Base-by-base conservation (phyloP, 2,797 vertebrate species). In the Serranus cabrilla region DNA sequence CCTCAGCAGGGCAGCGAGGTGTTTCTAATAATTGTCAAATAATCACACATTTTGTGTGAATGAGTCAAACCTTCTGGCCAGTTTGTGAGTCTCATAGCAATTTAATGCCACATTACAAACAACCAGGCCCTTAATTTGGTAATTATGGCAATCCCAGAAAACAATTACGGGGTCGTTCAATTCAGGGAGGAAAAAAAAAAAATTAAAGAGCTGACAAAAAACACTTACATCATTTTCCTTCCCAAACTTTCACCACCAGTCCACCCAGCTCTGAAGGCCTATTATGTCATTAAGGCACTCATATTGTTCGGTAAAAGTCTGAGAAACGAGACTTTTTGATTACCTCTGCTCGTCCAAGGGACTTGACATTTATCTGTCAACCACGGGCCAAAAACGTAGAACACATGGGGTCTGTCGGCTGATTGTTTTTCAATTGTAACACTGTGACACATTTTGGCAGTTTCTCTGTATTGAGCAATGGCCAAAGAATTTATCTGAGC, bases 381-480 rank as follows among this genome's bases (percentile, higher is more conserved):
- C 79, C 70, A 47, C 10, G 7, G 71, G 90, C 86, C 93, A 93
- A 82, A 80, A 92, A 50, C 65, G 60, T 45, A 4, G 76, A 84
- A 67, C 81, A 76, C 78, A 84, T 73, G 74, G 81, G 82, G 81
- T 89, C 84, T 65, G 81, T 78, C 74, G 78, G 84, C 81, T 81
- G 85, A 90, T 78, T 88, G 83, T 89, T 88, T 74, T 85, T 88
- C 85, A 81, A 68, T 76, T 86, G 89, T 75, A 87, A 85, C 76
- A 10, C 80, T 74, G 89, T 92, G 91, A 93, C 92, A 93, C 85
- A 88, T 91, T 87, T 79, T 93, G 92, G 93, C 91, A 86, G 68
- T 79, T 91, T 83, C 85, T 90, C 87, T 74, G 77, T 52, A 10
- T 82, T 85, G 80, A 85, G 80, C 84, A 78, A 85, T 61, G 83